phyloP scores from a whole-genome alignment of 1,140 invertebrate species.

The Homalodisca vitripennis region DNA sequence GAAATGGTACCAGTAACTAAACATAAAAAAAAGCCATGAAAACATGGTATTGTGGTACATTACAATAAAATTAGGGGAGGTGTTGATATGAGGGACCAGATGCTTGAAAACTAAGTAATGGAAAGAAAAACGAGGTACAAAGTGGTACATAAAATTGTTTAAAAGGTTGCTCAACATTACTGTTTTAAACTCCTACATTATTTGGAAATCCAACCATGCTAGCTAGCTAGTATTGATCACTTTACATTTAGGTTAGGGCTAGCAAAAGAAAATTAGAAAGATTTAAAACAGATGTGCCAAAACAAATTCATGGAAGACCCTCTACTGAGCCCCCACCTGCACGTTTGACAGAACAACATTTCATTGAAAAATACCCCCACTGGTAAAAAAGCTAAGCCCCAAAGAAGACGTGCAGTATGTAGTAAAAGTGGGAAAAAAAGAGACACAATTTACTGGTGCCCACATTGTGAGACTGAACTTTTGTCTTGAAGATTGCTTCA shows the following conservation, averaged over 20 bases:
- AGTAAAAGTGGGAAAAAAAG: background rate
- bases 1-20: background rate
- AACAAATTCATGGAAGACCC: background rate
- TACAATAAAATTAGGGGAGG: background rate
- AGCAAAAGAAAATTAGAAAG: background rate
- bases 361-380: background rate
- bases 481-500: background rate
- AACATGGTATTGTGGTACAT: no score
- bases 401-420: background rate
- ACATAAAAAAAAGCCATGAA: background rate
- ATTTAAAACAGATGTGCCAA: background rate
- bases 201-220: background rate
- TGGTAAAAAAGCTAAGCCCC: background rate
- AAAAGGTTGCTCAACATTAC: background rate
- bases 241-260: background rate
- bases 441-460: background rate
- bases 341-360: background rate
- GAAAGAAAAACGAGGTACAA: background rate
- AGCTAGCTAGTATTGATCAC: background rate
- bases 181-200: background rate
- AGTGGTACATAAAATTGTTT: background rate
- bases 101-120: background rate
- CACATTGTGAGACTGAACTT: background rate
- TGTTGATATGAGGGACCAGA: constrained; percentile 5
- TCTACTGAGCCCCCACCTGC: background rate